Evolutionary conservation across 2,888 invertebrate species (phyloP).

Genomic region (Andrena minutula): DNA sequence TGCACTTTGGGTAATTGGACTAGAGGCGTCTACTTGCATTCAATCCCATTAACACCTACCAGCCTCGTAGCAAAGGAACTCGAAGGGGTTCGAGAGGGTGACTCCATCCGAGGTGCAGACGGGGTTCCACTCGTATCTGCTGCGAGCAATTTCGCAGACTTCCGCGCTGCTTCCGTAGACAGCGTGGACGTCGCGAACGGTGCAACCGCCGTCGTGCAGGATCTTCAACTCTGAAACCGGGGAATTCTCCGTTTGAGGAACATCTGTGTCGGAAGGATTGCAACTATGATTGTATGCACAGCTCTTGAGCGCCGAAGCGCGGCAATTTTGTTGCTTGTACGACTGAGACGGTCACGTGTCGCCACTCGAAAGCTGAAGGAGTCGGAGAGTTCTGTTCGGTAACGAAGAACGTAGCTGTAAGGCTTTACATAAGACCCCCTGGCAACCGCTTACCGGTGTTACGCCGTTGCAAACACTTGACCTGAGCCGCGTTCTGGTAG

Average conservation of each 20-base stretch:
- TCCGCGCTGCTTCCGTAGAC: constrained; percentile 55
- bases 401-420: constrained; percentile 25
- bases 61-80: constrained; percentile 73
- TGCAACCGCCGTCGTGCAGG: constrained; percentile 76
- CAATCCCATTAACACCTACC: constrained; percentile 56
- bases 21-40: background rate
- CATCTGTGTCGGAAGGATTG: background rate
- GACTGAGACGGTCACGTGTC: constrained; percentile 8
- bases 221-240: constrained; percentile 69
- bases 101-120: constrained; percentile 66
- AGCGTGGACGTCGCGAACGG: constrained; percentile 67
- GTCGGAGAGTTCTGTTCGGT: background rate
- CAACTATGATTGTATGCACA: background rate
- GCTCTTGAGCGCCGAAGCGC: background rate
- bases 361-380: constrained; percentile 13
- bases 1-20: constrained; percentile 11
- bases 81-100: constrained; percentile 78
- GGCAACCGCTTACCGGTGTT: constrained; percentile 46
- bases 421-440: constrained; percentile 19
- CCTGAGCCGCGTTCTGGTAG: constrained; percentile 74
- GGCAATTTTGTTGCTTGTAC: constrained; percentile 20
- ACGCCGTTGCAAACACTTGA: constrained; percentile 73
- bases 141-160: constrained; percentile 71
- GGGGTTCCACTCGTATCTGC: constrained; percentile 75
- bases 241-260: background rate